Base-by-base conservation (phyloP, 2,888 invertebrate species). In the Spilarctia lutea region DNA sequence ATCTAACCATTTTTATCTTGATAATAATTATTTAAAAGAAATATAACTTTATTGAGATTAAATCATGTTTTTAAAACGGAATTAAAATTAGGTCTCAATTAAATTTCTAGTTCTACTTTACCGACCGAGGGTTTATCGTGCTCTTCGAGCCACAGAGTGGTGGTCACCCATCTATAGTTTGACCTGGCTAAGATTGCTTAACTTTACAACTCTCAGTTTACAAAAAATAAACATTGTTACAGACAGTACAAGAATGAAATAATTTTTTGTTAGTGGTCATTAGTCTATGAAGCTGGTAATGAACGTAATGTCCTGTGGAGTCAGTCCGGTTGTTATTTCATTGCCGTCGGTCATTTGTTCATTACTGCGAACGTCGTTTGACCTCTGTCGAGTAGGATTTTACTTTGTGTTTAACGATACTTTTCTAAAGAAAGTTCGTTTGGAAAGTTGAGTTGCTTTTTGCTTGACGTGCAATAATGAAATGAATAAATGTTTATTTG, bases 301-400 rank as follows among this genome's bases (percentile, higher is more conserved):
- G 74, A 83, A 73, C 39, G 65, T 69, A 52, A 77, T 80, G 79
- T 81, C 77, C 78, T 75, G 79, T 77, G 48, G 48, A 48, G 74
- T 65, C 70, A 16, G 63, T 10, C 72, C 78, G 85, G 76, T 86
- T 77, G 79, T 87, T 87, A 87, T 86, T 73, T 81, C 75, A 86
- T 87, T 87, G 84, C 76, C 77, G 80, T 24, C 68, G 75, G 82
- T 80, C 80, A 86, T 87, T 87, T 84, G 82, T 85, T 81, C 86
- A 87, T 87, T 83, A 81, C 52, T 45, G 42, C 4, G 71, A 63
- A 66, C 80, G 71, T 74, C 78, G 71, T 30, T 79, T 83, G 84
- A 83, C 82, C 79, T 81, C 80, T 78, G 63, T n/a, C 56, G 70
- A 72, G 71, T 69, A 33, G n/a, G 16, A 52, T 71, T 74, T 70